Conservation (phyloP, 2,888 invertebrate genomes). For the Ophioninae sp. region DNA sequence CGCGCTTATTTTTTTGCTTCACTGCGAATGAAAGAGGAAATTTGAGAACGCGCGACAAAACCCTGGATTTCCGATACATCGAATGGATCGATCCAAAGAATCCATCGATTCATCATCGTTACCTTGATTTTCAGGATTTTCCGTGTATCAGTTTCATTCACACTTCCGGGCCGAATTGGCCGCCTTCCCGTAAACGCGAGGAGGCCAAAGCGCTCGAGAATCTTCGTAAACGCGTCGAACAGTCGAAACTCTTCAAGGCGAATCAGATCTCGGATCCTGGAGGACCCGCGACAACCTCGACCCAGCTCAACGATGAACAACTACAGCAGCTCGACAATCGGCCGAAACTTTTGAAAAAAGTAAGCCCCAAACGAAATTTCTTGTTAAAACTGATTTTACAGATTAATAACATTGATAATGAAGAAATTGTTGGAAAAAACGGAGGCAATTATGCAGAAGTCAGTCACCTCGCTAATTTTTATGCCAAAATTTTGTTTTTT, state of each 20-base stretch:
- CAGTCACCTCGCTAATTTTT: no score
- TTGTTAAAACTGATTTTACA: not conserved
- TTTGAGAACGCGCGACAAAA: not conserved
- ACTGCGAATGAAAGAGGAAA: not conserved
- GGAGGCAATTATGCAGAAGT: not conserved
- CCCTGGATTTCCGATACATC: not conserved
- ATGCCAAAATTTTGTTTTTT: no score
- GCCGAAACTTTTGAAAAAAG: conserved; percentile 84
- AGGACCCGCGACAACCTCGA: conserved; percentile 74
- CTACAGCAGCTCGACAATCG: conserved; percentile 85
- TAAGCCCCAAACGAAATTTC: conserved; percentile 66
- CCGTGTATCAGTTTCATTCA: conserved; percentile 76
- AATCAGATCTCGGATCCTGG: conserved; percentile 81
- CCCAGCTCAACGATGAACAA: conserved; percentile 70
- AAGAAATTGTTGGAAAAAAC: conserved; percentile 21
- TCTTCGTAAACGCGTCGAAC: conserved; percentile 86
- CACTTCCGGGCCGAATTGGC: conserved; percentile 81
- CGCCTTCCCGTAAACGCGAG: conserved; percentile 86
- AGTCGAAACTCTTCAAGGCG: conserved; percentile 83
- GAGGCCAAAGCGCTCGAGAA: conserved; percentile 88
- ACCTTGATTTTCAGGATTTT: conserved; percentile 64
- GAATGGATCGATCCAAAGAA: not conserved
- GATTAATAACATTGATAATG: not conserved
- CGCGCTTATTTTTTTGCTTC: not conserved
- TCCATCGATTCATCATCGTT: not conserved